Percentiles rank a stretch among this genome's conserved stretches.
Evolutionary conservation across 2,113 vertebrate genomes (phyloP).

Genomic region (Cochlearius cochlearius): DNA sequence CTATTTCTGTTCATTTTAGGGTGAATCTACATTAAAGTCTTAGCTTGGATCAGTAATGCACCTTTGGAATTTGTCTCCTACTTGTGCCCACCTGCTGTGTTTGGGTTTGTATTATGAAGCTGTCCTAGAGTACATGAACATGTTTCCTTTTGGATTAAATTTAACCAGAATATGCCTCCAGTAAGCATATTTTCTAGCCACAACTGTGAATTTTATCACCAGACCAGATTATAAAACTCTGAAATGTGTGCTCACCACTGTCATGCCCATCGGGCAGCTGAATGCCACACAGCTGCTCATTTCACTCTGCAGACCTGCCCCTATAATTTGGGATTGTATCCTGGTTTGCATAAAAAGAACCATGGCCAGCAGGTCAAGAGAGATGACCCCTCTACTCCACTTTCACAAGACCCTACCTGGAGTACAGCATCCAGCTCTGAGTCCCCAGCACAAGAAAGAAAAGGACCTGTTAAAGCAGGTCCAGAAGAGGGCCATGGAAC

Average conservation of each 20-base stretch:
- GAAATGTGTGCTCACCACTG: background rate
- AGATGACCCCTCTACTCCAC: background rate
- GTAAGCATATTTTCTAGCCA: background rate
- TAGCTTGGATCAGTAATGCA: background rate
- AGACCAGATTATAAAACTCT: background rate
- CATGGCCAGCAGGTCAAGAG: accelerated
- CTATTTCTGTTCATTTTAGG: background rate
- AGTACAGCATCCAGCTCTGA: accelerated
- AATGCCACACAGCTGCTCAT: too few species aligned
- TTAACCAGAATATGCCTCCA: background rate
- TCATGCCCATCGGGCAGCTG: too few species aligned
- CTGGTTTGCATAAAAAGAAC: background rate
- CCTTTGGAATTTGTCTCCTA: background rate
- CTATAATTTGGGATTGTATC: background rate
- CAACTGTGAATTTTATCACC: background rate
- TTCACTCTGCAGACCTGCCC: background rate
- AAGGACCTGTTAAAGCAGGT: accelerated
- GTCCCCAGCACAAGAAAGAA: background rate
- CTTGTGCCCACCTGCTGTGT: background rate
- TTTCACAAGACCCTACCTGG: background rate
- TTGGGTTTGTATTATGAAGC: background rate
- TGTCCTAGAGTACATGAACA: background rate
- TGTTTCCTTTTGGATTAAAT: background rate
- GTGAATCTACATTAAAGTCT: background rate
- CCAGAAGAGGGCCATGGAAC: accelerated